phyloP scores from a whole-genome alignment of 2,888 invertebrate genomes.

The Eristalis tenax region DNA sequence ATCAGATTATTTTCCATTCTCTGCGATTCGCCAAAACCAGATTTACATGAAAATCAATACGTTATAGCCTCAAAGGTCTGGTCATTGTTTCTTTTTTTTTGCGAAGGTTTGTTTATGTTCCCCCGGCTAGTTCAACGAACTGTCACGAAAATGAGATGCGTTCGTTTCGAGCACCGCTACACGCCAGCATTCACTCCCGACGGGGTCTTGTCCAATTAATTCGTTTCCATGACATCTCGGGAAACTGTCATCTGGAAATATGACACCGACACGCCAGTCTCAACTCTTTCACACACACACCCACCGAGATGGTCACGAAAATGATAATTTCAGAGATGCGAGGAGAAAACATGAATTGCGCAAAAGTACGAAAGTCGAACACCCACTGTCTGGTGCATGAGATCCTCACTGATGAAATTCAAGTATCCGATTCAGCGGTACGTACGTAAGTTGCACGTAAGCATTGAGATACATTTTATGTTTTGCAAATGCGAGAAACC shows the following conservation, averaged over 20 bases:
- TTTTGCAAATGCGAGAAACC: conserved; percentile 23
- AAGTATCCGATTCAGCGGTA: conserved; percentile 43
- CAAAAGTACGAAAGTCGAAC: neutral
- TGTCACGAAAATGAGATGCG: conserved; percentile 16
- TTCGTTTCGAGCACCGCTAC: conserved; percentile 2
- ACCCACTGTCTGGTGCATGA: neutral
- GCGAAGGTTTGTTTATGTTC: neutral
- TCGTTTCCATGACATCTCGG: neutral
- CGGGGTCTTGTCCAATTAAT: neutral
- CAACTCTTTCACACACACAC: neutral
- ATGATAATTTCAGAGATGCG: neutral
- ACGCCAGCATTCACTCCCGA: neutral
- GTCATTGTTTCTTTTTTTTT: too few relatives aligned
- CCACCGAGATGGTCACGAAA: neutral
- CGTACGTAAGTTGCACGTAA: conserved; percentile 19
- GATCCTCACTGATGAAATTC: conserved; percentile 61
- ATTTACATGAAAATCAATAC: conserved; percentile 5
- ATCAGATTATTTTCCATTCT: conserved; percentile 10
- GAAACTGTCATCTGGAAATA: conserved; percentile 25
- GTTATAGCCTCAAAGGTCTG: neutral
- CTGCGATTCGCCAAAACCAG: neutral
- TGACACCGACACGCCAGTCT: conserved; percentile 16
- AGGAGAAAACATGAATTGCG: neutral
- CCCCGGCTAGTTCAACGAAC: conserved; percentile 21
- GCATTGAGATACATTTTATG: conserved; percentile 31